Evolutionary conservation across 2,797 vertebrate species (phyloP).

Genomic region (Peromyscus aztecus): DNA sequence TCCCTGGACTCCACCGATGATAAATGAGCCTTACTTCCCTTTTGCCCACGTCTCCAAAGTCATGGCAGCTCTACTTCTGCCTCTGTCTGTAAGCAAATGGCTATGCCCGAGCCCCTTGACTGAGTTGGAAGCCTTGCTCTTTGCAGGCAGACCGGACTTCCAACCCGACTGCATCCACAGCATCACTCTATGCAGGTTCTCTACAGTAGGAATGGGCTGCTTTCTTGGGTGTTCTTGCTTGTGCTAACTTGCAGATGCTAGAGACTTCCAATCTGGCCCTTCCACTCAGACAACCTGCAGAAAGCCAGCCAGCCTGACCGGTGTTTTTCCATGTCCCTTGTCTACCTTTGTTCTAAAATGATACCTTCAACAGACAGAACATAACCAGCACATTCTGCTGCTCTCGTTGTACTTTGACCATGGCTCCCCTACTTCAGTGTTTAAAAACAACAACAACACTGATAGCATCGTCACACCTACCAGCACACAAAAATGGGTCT

Average conservation of each 20-base stretch:
- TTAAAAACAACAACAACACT: neutral
- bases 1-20: neutral
- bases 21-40: neutral
- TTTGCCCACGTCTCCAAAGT: neutral
- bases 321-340: neutral
- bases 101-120: neutral
- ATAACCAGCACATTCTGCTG: neutral
- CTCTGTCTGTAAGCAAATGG: neutral
- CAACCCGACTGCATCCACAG: neutral
- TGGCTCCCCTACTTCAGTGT: neutral
- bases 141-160: neutral
- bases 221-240: neutral
- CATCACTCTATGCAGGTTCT: neutral
- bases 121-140: neutral
- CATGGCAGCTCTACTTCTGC: neutral
- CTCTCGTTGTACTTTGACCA: neutral
- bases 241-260: neutral
- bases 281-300: neutral
- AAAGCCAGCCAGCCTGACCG: neutral
- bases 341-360: constrained; percentile 17
- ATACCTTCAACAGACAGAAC: neutral
- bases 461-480: neutral
- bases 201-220: neutral
- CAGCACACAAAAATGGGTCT: constrained; percentile 19
- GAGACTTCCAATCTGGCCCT: neutral